Conservation (phyloP, 2,797 vertebrate genomes). For the Melopsittacus undulatus region DNA sequence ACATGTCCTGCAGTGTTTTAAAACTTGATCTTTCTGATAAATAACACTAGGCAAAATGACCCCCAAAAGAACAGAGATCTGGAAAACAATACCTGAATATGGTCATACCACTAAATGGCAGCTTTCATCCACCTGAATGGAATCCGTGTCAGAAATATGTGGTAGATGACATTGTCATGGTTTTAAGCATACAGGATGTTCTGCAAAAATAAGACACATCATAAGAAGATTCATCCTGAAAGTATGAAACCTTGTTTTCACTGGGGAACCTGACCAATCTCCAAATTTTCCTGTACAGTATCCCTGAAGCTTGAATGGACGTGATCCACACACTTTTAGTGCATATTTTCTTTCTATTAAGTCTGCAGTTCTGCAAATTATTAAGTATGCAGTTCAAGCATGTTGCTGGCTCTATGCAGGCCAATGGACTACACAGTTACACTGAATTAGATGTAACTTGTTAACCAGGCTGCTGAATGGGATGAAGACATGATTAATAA, state of each 20-base stretch:
- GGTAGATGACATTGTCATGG: not conserved
- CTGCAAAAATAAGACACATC: not conserved
- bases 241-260: not conserved
- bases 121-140: not conserved
- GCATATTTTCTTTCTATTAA: not conserved
- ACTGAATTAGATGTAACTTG: not conserved
- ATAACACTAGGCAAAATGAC: not conserved
- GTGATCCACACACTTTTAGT: rapidly evolving
- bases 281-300: not conserved
- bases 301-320: not conserved
- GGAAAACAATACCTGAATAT: not conserved
- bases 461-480: not conserved
- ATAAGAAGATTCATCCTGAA: not conserved
- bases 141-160: not conserved
- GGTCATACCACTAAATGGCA: not conserved
- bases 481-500: not conserved
- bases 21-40: not conserved
- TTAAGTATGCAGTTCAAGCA: not conserved
- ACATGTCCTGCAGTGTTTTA: not conserved
- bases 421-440: not conserved
- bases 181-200: not conserved
- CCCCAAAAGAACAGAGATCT: not conserved
- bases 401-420: not conserved
- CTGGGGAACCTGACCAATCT: not conserved
- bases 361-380: not conserved